Base-by-base conservation (phyloP, 1,140 invertebrate species). In the Muscidifurax raptorellus region DNA sequence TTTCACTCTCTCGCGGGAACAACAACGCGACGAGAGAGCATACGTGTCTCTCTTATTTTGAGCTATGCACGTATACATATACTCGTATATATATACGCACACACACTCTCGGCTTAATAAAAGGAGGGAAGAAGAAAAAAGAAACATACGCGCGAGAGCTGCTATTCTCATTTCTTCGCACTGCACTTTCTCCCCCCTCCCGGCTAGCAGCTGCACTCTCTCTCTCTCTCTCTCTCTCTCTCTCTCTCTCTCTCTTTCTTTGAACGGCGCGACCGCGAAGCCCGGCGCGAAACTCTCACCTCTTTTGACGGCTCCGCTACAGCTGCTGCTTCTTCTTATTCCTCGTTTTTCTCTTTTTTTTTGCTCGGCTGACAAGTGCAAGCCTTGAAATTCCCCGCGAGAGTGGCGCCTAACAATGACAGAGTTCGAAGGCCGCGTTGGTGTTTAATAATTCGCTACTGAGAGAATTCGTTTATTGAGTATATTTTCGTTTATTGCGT, bases 21-120 rank as follows among this genome's bases (percentile, higher is more conserved):
- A 76, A 77, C 27, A 85, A 66, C 64, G 47, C 74, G 30, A n/a
- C 25, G 27, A 76, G 47, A 66, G 47, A 44, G 80, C 10, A n/a
- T n/a, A 30, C 52, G 25, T 40, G 28, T 59, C 36, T 47, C 1
- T n/a, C n/a, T 22, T 30, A 2, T 64, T 28, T 64, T 22, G 44
- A 64, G 52, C 12, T 74, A 32, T 64, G 40, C 30, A 44, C n/a
- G n/a, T n/a, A n/a, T n/a, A n/a, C 18, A 15, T 12, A n/a, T n/a
- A n/a, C n/a, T n/a, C n/a, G n/a, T n/a, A n/a, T n/a, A n/a, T n/a
- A n/a, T n/a, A n/a, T n/a, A n/a, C n/a, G n/a, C 59, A 30, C 7
- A 6, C 64, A 80, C 66, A 71, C 32, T 71, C 27, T n/a, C 0
- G 18, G 52, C 44, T 72, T 74, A 74, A 81, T 81, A 81, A 79